Base-by-base conservation (phyloP, 2,888 invertebrate species). In the Sabatieria punctata region DNA sequence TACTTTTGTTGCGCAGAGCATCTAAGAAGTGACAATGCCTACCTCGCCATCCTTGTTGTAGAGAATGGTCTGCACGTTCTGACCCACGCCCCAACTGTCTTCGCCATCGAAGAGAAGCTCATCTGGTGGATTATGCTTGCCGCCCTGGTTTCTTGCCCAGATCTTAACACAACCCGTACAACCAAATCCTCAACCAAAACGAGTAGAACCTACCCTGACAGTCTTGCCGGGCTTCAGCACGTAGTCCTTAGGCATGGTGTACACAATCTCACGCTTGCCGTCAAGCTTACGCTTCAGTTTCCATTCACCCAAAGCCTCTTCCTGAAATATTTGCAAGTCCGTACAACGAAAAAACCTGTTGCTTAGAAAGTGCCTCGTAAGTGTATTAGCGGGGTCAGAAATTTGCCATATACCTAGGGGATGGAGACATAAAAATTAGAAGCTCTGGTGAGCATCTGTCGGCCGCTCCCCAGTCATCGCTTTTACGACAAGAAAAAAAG, bases 241-340 rank as follows among this genome's bases (percentile, higher is more conserved):
- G 52, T 57, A 64, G 46, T 60, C 58, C 36, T 46, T 45, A 22
- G 64, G 64, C 49, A 64, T 48, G 23, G 64, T 60, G 56, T 54
- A 64, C 48, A 62, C 60, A 37, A 58, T 55, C 52, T 62, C 62
- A 19, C 53, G 51, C 51, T 59, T 58, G 47, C 62, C 63, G 52
- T 70, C 69, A 48, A 70, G 44, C 11, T 53, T 55, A 30, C 70
- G 57, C 52, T 58, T 62, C 49, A 71, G 49, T 49, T 58, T 66
- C 68, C 68, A 70, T 45, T 66, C 66, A 48, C 61, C 63, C 42
- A 70, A 49, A 45, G 59, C 59, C 46, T 70, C 67, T 36, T 69
- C 68, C 66, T 67, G 53, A 43, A 33, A 33, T 33, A 33, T 33
- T 13, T 33, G n/a, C n/a, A n/a, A n/a, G n/a, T n/a, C n/a, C n/a